Conservation (phyloP, 2,113 vertebrate genomes). For the Seriola dumerili region DNA sequence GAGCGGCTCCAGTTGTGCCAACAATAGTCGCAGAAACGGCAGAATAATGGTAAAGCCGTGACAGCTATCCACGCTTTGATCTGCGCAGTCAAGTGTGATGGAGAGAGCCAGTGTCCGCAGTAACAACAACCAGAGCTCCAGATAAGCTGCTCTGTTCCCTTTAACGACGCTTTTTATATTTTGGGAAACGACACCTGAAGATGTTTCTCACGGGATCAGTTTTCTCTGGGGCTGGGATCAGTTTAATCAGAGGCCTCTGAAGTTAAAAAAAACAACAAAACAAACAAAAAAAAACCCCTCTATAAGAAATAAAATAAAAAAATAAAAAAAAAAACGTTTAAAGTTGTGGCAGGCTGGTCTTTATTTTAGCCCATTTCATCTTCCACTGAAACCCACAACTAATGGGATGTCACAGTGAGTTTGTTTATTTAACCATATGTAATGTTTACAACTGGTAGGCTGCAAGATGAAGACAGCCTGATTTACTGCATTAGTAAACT, state of each 20-base stretch:
- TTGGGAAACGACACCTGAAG: slow-evolving; percentile 45
- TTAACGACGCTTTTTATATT: slow-evolving; percentile 10
- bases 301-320: neutral
- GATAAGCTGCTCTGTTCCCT: neutral
- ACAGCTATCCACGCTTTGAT: slow-evolving; percentile 60
- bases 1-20: slow-evolving; percentile 21
- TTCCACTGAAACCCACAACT: neutral
- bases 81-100: slow-evolving; percentile 65
- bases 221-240: slow-evolving; percentile 31
- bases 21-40: slow-evolving; percentile 33
- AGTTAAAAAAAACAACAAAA: neutral
- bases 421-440: slow-evolving; percentile 1
- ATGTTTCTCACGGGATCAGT: slow-evolving; percentile 44
- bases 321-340: no score
- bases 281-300: neutral
- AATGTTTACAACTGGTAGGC: slow-evolving; percentile 1
- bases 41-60: slow-evolving; percentile 50
- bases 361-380: neutral
- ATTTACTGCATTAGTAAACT: neutral
- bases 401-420: neutral
- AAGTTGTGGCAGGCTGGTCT: neutral
- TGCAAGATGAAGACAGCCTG: neutral
- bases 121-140: neutral
- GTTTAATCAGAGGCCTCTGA: slow-evolving; percentile 12
- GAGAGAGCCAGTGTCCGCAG: slow-evolving; percentile 32